Evolutionary conservation across 1,140 invertebrate genomes (phyloP).

Genomic region (Drosophila asahinai): DNA sequence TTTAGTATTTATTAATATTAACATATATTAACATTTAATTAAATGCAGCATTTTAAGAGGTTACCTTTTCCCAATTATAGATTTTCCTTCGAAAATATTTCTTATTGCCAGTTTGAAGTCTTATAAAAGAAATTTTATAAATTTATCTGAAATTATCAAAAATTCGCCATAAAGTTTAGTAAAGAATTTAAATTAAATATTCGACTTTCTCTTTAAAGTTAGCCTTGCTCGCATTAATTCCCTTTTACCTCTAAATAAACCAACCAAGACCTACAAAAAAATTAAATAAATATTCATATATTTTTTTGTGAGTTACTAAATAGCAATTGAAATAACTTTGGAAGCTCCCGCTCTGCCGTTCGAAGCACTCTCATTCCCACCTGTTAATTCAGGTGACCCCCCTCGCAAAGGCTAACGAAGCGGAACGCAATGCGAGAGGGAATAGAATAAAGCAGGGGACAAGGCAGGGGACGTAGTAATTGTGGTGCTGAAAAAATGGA

Average conservation of each 20-base stretch:
- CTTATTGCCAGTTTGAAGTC: background rate
- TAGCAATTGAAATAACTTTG: conserved; percentile 30
- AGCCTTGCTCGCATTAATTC: background rate
- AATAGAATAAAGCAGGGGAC: conserved; percentile 8
- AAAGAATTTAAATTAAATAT: background rate
- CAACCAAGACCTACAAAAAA: background rate
- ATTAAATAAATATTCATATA: conserved; percentile 10
- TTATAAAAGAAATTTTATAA: background rate
- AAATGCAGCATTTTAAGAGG: too few species aligned
- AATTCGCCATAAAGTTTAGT: too few species aligned
- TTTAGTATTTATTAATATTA: background rate
- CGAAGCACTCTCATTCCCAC: conserved; percentile 9
- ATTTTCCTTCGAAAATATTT: too few species aligned
- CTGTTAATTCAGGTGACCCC: conserved; percentile 23
- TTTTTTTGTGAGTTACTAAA: conserved; percentile 14
- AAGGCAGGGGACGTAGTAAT: conserved; percentile 19
- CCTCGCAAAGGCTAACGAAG: conserved; percentile 52
- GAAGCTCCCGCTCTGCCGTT: conserved; percentile 23
- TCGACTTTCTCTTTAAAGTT: background rate
- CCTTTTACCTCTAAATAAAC: background rate
- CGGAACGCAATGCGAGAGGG: conserved; percentile 55
- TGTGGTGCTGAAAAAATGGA: conserved; percentile 21
- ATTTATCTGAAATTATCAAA: too few species aligned
- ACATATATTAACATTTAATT: background rate
- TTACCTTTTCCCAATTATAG: too few species aligned